Conservation (phyloP, 53 echinoderm and acorn worm genomes). For the Echinometra lucunter region DNA sequence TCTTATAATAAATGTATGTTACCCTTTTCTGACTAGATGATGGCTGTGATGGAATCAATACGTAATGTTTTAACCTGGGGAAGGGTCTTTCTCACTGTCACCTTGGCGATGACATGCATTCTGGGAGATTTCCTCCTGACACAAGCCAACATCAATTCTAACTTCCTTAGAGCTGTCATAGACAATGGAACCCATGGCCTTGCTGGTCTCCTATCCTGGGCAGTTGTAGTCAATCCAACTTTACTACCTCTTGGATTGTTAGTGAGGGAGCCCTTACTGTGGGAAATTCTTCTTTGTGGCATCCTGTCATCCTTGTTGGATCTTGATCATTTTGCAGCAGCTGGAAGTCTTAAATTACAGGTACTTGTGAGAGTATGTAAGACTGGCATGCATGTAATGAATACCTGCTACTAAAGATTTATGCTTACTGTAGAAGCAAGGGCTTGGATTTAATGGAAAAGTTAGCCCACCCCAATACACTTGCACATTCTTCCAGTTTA, state of each 20-base stretch:
- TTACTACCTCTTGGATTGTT: not conserved
- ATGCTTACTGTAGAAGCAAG: no score
- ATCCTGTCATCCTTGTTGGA: constrained; percentile 71
- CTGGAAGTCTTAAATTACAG: constrained; percentile 75
- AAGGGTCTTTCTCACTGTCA: not conserved
- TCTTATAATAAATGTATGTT: not conserved
- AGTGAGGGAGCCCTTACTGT: constrained; percentile 31
- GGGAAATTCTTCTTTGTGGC: constrained; percentile 72
- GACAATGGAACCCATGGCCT: constrained; percentile 75
- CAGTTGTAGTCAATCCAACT: constrained; percentile 56
- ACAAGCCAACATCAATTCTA: not conserved
- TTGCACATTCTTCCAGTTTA: no score
- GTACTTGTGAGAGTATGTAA: constrained; percentile 44
- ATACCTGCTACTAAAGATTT: no score
- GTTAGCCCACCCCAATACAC: no score
- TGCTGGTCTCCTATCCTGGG: constrained; percentile 73
- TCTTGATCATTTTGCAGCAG: constrained; percentile 78
- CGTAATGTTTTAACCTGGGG: not conserved
- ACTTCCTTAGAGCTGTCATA: constrained; percentile 41
- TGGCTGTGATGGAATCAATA: not conserved
- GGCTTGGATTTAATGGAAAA: no score
- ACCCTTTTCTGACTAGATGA: not conserved
- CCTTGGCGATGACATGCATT: constrained; percentile 7
- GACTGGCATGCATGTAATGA: no score
- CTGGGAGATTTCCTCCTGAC: constrained; percentile 32